These are phyloP conservation scores for Tokudaia muenninki DNA, from an alignment of 2,797 vertebrate species.

Conservation along the genomic window DNA sequence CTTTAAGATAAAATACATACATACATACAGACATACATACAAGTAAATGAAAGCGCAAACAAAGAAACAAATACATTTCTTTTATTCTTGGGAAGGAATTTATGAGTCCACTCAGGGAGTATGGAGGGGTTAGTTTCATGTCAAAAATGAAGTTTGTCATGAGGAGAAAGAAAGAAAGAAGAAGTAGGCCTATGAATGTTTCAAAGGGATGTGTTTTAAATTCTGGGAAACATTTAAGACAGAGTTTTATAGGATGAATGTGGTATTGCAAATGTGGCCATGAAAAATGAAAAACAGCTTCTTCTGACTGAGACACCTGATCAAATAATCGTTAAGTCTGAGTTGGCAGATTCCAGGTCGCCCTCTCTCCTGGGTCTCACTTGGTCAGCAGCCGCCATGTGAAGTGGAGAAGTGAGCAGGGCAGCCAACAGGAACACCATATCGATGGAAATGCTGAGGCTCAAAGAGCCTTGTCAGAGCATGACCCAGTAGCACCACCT, in stretches of 20 bases:
- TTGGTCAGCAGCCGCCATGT: background rate
- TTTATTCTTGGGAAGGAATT: background rate
- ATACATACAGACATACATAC: too few species aligned
- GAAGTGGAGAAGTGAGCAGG: background rate
- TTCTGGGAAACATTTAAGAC: conserved; percentile 47
- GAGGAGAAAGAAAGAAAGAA: background rate
- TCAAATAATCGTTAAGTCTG: background rate
- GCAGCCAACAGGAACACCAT: background rate
- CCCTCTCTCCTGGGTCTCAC: background rate
- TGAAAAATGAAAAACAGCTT: conserved; percentile 50
- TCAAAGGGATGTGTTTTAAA: conserved; percentile 39
- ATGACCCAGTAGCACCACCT: background rate
- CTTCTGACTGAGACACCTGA: background rate
- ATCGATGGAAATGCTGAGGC: background rate
- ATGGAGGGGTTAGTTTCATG: background rate
- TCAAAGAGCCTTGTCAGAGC: background rate
- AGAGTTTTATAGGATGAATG: conserved; percentile 11
- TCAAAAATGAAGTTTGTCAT: background rate
- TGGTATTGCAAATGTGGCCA: background rate
- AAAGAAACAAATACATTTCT: background rate
- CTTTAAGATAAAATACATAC: background rate
- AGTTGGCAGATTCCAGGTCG: background rate
- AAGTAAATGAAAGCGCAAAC: background rate
- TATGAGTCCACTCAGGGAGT: background rate
- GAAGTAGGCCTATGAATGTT: background rate